phyloP scores from a whole-genome alignment of 2,888 invertebrate genomes.

The Sinotaia quadrata region DNA sequence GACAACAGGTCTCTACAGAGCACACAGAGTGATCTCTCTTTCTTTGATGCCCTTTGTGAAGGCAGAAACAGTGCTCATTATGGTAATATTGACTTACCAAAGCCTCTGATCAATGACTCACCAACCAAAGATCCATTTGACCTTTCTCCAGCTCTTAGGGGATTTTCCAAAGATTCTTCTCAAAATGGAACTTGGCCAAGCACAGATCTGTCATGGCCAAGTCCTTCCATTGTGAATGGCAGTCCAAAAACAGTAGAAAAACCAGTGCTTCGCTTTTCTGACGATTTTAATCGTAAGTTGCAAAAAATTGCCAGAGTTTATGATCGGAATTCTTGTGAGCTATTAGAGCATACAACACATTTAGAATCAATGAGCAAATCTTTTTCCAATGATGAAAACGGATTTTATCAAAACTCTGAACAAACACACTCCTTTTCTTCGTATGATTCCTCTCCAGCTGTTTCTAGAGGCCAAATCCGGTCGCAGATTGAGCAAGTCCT shows the following conservation, averaged over 20 bases:
- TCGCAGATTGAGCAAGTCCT: not conserved
- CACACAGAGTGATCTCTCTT: slow-evolving; percentile 35
- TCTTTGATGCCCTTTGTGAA: slow-evolving; percentile 58
- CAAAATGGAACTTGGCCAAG: slow-evolving; percentile 4
- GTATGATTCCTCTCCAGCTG: not conserved
- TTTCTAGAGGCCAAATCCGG: not conserved
- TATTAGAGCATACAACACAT: not conserved
- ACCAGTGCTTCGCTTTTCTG: not conserved
- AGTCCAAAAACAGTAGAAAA: not conserved
- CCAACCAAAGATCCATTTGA: slow-evolving; percentile 59
- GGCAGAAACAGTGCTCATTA: slow-evolving; percentile 41
- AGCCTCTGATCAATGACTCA: slow-evolving; percentile 50
- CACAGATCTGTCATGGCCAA: slow-evolving; percentile 14
- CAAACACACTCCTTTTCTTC: no score
- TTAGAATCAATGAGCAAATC: not conserved
- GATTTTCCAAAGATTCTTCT: not conserved
- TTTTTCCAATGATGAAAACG: not conserved
- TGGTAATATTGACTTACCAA: slow-evolving; percentile 55
- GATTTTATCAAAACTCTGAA: not conserved
- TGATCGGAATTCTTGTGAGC: not conserved
- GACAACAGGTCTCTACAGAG: slow-evolving; percentile 18
- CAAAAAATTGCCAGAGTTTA: no score
- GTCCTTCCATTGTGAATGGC: slow-evolving; percentile 1
- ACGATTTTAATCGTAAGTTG: not conserved
- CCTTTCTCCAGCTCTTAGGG: slow-evolving; percentile 27